Conservation (phyloP, 1,140 invertebrate species). For the Drosophila nikananu region DNA sequence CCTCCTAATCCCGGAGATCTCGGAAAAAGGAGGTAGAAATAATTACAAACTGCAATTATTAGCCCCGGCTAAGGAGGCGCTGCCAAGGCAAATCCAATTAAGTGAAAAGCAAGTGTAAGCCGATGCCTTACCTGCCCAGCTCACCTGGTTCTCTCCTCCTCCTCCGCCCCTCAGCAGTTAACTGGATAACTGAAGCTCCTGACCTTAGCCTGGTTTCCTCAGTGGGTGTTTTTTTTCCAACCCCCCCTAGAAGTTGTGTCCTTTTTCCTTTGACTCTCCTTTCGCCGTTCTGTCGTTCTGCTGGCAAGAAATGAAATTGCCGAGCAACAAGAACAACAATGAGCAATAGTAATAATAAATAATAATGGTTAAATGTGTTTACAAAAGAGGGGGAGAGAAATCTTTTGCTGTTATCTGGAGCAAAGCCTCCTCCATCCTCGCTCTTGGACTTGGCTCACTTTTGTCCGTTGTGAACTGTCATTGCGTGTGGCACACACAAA, state of each 20-base stretch:
- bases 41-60: constrained; percentile 84
- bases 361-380: constrained; percentile 62
- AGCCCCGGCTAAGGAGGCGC: constrained; percentile 51
- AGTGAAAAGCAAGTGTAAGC: constrained; percentile 82
- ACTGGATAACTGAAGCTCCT: constrained; percentile 42
- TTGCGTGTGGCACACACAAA: constrained; percentile 41
- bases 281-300: constrained; percentile 8
- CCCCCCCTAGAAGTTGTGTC: constrained; percentile 1
- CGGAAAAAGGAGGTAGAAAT: constrained; percentile 44
- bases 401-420: constrained; percentile 44
- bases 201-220: constrained; percentile 31
- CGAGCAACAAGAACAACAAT: constrained; percentile 49
- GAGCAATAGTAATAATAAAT: constrained; percentile 66
- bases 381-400: constrained; percentile 34
- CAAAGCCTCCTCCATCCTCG: constrained; percentile 14
- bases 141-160: constrained; percentile 4
- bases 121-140: constrained; percentile 55
- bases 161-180: constrained; percentile 34
- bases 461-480: constrained; percentile 45
- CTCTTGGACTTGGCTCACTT: constrained; percentile 62
- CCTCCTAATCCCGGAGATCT: constrained; percentile 8
- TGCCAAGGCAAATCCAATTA: constrained; percentile 78
- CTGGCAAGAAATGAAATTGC: constrained; percentile 70
- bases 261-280: constrained; percentile 2
- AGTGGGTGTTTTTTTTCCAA: not conserved